phyloP scores from a whole-genome alignment of 1,140 invertebrate species.

The Lepeophtheirus salmonis region DNA sequence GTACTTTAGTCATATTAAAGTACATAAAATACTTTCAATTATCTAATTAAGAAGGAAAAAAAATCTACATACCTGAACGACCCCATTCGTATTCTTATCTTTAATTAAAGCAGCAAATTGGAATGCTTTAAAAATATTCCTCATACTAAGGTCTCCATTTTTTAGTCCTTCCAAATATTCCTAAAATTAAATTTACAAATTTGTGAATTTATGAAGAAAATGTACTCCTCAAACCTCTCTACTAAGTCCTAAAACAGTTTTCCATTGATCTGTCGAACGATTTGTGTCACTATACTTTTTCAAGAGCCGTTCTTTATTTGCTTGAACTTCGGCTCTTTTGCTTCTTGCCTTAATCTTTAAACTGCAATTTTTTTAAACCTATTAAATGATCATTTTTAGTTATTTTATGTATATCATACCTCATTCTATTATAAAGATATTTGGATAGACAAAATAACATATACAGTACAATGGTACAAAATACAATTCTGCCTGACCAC shows the following conservation, averaged over 20 bases:
- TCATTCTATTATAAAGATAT: background rate
- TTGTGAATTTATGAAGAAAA: too few relatives aligned
- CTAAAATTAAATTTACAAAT: too few relatives aligned
- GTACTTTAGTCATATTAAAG: too few relatives aligned
- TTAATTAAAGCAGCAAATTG: background rate
- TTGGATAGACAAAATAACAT: background rate
- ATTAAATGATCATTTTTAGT: background rate
- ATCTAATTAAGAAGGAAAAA: background rate
- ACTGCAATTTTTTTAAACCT: background rate
- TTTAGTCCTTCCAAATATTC: background rate
- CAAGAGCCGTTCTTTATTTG: too few relatives aligned
- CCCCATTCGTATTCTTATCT: background rate
- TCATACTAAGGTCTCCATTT: too few relatives aligned
- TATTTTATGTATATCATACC: background rate
- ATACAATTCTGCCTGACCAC: background rate
- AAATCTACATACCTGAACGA: background rate
- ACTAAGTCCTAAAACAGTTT: too few relatives aligned
- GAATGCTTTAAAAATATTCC: background rate
- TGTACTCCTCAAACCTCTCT: background rate
- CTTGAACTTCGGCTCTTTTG: background rate
- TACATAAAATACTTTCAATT: too few relatives aligned
- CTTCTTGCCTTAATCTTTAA: background rate
- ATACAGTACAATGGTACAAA: background rate
- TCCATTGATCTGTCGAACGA: too few relatives aligned
- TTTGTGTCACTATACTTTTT: too few relatives aligned